A percentile compares a stretch with the other conserved stretches of the same genome.
Evolutionary conservation across 2,113 vertebrate species (phyloP).

Genomic region (Shinisaurus crocodilurus): DNA sequence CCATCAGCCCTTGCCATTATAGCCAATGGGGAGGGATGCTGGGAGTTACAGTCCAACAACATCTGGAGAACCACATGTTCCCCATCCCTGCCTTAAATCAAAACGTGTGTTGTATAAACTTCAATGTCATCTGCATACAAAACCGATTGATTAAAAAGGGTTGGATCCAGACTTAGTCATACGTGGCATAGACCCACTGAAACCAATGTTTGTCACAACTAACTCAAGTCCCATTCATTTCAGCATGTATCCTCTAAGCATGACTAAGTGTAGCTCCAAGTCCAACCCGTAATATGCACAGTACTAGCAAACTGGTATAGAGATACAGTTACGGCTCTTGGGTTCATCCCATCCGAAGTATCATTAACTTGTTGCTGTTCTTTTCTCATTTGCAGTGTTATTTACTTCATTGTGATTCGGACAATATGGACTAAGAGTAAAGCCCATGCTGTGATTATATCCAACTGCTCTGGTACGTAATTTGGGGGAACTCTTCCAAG

Average conservation of each 20-base stretch:
- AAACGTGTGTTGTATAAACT: background rate
- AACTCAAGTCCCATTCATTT: background rate
- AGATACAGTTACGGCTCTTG: rapidly evolving
- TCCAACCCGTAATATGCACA: background rate
- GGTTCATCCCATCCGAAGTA: constrained; percentile 14
- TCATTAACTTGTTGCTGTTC: background rate
- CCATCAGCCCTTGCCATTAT: too few relatives aligned
- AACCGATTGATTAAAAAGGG: background rate
- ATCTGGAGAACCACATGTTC: too few relatives aligned
- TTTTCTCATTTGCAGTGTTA: constrained; percentile 58
- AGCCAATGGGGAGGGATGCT: too few relatives aligned
- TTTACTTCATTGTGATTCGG: constrained; percentile 80
- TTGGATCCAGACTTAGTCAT: too few relatives aligned
- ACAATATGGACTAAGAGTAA: constrained; percentile 84
- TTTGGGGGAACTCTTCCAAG: background rate
- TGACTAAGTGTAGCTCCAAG: background rate
- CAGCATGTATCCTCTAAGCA: background rate
- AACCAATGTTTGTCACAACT: background rate
- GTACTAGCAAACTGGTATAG: rapidly evolving
- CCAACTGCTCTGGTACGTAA: constrained; percentile 78
- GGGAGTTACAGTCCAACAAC: too few relatives aligned
- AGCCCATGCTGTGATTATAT: constrained; percentile 67
- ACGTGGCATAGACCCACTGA: background rate
- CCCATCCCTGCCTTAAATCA: background rate
- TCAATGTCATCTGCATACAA: background rate